Evolutionary conservation across 2,888 invertebrate genomes (phyloP), one percentile per base, ranked within the genome.

Genomic region (Himalopsyche japonica): DNA sequence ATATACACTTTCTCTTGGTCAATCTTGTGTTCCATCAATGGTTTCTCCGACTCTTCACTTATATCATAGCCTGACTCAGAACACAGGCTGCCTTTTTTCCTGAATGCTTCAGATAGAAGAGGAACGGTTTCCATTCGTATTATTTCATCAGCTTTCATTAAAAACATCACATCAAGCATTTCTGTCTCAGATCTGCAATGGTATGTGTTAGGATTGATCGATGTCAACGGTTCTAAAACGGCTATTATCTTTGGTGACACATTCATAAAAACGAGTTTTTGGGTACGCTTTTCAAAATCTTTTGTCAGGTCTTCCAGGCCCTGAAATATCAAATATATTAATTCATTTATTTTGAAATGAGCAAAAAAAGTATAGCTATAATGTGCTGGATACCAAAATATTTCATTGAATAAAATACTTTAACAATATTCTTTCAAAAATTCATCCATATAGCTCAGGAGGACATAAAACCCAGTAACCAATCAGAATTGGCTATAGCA

Each of bases 301-400:
- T 91, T 91, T 6, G 93, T 89, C 10, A 95, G 88, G 0, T 92
- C 92, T 86, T 93, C 92, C 3, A 96, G 89, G 80, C 93, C 93
- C 93, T 95, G 91, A 7, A 89, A 89, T 43, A 86, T 57, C 1
- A 57, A 57, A 57, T 6, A 57, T 5, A 0, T 37, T 32, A 6
- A 32, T 32, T 32, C 32, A 32, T 32, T n/a, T 32, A 32, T 32
- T 4, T 4, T 32, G 32, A 32, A 32, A 32, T 32, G 6, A 4
- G 32, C 32, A 32, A 37, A 37, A 1, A 37, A 8, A 37, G n/a
- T 37, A 8, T 37, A 37, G 37, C 37, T 3, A 37, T 5, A 37
- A 37, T 7, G 10, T 37, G 8, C 6, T 37, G 37, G 5, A 7
- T 10, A 37, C 10, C 37, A 37, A 37, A n/a, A n/a, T n/a, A n/a